Evolutionary conservation across 2,888 invertebrate genomes (phyloP).

Genomic region (Drosophila vallismaia): DNA sequence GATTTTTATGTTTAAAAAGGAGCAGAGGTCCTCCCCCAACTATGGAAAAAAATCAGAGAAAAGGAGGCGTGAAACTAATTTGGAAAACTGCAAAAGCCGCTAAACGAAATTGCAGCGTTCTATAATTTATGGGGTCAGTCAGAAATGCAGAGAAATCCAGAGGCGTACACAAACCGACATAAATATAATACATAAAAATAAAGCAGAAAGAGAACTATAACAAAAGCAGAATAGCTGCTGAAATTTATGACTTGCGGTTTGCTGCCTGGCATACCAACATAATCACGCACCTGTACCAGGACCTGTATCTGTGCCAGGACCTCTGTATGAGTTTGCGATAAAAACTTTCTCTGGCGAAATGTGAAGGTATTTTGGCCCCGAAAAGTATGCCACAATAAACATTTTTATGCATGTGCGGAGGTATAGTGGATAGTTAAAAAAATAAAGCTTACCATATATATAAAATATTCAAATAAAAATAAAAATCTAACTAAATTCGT

Average conservation of each 20-base stretch:
- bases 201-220: constrained; percentile 31
- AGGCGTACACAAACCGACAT: constrained; percentile 15
- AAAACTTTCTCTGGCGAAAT: constrained; percentile 50
- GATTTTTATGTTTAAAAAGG: too few species aligned
- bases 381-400: constrained; percentile 59
- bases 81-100: constrained; percentile 52
- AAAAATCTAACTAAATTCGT: background rate
- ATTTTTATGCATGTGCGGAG: constrained; percentile 17
- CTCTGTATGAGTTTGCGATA: constrained; percentile 38
- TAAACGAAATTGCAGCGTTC: constrained; percentile 56
- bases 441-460: background rate
- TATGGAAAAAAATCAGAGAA: constrained; percentile 14
- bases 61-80: constrained; percentile 57
- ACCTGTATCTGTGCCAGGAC: constrained; percentile 1
- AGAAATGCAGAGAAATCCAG: background rate
- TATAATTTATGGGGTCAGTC: constrained; percentile 50
- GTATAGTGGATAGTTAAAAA: constrained; percentile 10
- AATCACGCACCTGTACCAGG: constrained; percentile 8
- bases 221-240: constrained; percentile 41
- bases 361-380: constrained; percentile 38
- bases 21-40: too few species aligned
- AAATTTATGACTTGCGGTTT: constrained; percentile 46
- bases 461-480: background rate
- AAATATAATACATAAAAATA: constrained; percentile 34
- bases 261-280: constrained; percentile 19